Base-by-base conservation (phyloP, 2,113 vertebrate species). In the Sitta europaea region DNA sequence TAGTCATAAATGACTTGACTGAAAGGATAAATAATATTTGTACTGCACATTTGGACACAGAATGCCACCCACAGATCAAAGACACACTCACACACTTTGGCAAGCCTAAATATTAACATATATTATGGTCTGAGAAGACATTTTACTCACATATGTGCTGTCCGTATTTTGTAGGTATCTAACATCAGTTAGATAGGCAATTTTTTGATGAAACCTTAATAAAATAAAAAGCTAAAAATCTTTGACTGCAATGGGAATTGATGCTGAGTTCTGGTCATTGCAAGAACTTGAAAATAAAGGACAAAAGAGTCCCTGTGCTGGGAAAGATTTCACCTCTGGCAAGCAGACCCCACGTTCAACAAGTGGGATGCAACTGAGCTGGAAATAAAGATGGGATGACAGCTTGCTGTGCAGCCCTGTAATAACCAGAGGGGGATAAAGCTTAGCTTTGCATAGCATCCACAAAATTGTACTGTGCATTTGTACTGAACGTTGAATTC, bases 1-100 rank as follows among this genome's bases (percentile, higher is more conserved):
- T 87, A 84, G 31, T 90, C 92, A 59, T 91, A 96, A 96, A 82
- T 88, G 42, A 90, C 48, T 87, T 90, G 67, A 84, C 73, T 86
- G 74, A 90, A 93, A 95, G 38, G 47, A 95, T 94, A 77, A 94
- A 88, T 93, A 81, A 53, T 87, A 90, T 79, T 93, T 90, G 55
- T 88, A 58, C 54, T 76, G 66, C 70, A 80, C 1, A 6, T 94
- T 92, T 96, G 76, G 77, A 92, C 91, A 85, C 59, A 88, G 76
- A 96, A 95, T 95, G 86, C 92, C 92, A 97, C 90, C 68, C 94
- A 88, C 90, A 86, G 59, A 95, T 93, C 91, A 95, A 95, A 95
- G 82, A 89, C 61, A 59, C 54, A 63, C 22, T 94, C 79, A 74
- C 29, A 75, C 21, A 63, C 31, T 85, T 93, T 47, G 87, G 33